phyloP scores from a whole-genome alignment of 2,797 vertebrate genomes.

The Coranthus polyacanthus region DNA sequence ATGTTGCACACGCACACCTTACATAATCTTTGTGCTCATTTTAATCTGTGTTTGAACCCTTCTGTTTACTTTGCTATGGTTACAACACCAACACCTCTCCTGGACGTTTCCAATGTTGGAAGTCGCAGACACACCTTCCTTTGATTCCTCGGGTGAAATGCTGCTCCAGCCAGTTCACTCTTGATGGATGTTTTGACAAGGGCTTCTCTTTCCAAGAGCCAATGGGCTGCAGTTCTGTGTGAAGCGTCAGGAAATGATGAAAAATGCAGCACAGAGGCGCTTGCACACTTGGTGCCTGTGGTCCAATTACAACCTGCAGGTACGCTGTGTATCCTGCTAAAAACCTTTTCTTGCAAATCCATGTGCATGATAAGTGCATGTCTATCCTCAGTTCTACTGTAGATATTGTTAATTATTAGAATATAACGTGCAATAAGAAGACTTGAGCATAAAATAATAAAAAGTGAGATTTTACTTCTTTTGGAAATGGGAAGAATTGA shows the following conservation, averaged over 20 bases:
- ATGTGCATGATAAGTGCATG: neutral
- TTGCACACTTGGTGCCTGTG: constrained; percentile 12
- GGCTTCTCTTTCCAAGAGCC: constrained; percentile 56
- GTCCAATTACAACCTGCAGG: constrained; percentile 28
- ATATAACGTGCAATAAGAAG: too few relatives aligned
- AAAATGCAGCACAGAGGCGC: constrained; percentile 22
- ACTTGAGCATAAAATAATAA: too few relatives aligned
- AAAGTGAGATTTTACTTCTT: too few relatives aligned
- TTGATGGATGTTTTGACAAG: constrained; percentile 76
- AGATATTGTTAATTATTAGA: too few relatives aligned
- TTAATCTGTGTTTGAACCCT: constrained; percentile 76
- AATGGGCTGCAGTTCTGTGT: constrained; percentile 53
- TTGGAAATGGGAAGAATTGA: too few relatives aligned
- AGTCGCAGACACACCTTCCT: constrained; percentile 79
- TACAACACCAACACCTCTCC: constrained; percentile 72
- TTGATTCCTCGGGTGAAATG: constrained; percentile 61
- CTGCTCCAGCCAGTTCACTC: constrained; percentile 40
- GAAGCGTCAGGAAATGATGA: constrained; percentile 57
- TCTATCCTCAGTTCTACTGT: too few relatives aligned
- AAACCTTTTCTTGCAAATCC: constrained; percentile 1
- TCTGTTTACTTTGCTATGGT: constrained; percentile 78
- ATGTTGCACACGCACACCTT: constrained; percentile 46
- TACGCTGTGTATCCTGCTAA: neutral
- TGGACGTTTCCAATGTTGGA: constrained; percentile 61
- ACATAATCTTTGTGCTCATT: constrained; percentile 69